phyloP scores from a whole-genome alignment of 2,888 invertebrate species.

The Hoplodrina blanda region DNA sequence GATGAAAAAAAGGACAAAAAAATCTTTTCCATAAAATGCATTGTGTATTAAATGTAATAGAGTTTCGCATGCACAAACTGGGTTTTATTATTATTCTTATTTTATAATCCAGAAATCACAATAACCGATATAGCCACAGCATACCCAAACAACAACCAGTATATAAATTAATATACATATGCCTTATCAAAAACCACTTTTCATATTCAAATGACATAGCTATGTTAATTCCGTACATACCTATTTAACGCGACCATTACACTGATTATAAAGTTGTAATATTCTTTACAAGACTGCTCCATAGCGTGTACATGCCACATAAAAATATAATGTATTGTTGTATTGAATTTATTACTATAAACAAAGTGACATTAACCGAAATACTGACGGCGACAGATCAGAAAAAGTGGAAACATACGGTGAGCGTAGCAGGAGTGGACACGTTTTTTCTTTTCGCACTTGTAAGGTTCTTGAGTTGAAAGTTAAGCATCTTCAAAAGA shows the following conservation, averaged over 20 bases:
- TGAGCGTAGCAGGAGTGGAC: constrained; percentile 2
- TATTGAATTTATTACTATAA: constrained; percentile 63
- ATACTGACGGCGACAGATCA: constrained; percentile 32
- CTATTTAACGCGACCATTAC: constrained; percentile 63
- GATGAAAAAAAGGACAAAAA: too few relatives aligned
- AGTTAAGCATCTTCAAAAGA: too few relatives aligned
- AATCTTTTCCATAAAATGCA: too few relatives aligned
- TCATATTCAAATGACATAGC: constrained; percentile 57
- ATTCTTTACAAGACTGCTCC: constrained; percentile 55
- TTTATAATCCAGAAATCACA: constrained; percentile 5
- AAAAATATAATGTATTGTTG: constrained; percentile 57
- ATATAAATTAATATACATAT: constrained; percentile 22
- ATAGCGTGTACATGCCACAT: constrained; percentile 58
- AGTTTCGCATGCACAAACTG: too few relatives aligned
- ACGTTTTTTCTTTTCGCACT: constrained; percentile 30
- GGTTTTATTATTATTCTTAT: background rate
- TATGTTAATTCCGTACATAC: constrained; percentile 62
- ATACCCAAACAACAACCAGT: background rate
- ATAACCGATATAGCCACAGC: background rate
- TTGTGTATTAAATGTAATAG: too few relatives aligned
- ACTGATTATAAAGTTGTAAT: constrained; percentile 65
- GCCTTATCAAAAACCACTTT: constrained; percentile 50
- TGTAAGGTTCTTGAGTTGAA: constrained; percentile 20
- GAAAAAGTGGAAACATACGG: constrained; percentile 53
- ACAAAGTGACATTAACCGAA: constrained; percentile 47